Evolutionary conservation across 2,797 vertebrate genomes (phyloP).

Genomic region (Phataginus tetradactyla): DNA sequence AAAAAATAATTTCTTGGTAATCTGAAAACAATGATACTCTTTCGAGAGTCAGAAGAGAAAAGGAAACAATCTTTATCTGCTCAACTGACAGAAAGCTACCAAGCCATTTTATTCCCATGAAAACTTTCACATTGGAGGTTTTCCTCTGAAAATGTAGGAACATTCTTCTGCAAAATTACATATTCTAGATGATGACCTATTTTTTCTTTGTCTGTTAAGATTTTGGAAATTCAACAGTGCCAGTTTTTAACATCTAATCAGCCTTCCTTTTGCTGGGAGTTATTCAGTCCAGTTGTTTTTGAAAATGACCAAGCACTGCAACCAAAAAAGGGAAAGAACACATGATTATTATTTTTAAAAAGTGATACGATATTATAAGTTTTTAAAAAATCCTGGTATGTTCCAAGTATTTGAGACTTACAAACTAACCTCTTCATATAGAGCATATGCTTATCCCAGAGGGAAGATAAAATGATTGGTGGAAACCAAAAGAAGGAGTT

Average conservation of each 20-base stretch:
- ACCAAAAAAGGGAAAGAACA: not conserved
- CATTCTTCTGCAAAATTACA: not conserved
- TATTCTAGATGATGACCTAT: not conserved
- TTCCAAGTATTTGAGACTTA: not conserved
- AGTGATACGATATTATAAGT: not conserved
- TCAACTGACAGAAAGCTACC: not conserved
- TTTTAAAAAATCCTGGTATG: not conserved
- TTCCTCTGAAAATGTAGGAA: not conserved
- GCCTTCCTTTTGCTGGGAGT: not conserved
- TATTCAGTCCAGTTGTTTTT: not conserved
- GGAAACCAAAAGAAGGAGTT: not conserved
- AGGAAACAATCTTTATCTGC: not conserved
- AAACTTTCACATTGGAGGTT: not conserved
- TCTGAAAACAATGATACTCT: not conserved
- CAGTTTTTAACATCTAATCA: not conserved
- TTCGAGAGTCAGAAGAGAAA: not conserved
- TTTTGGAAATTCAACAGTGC: not conserved
- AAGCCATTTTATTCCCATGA: not conserved
- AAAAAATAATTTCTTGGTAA: not conserved
- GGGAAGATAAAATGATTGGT: not conserved
- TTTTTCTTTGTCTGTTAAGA: not conserved
- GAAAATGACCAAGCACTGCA: not conserved
- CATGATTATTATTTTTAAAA: not conserved
- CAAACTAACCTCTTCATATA: not conserved
- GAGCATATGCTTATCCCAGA: not conserved